Evolutionary conservation across 2,797 vertebrate species (phyloP).

Genomic region (Coracias cyanogaster): DNA sequence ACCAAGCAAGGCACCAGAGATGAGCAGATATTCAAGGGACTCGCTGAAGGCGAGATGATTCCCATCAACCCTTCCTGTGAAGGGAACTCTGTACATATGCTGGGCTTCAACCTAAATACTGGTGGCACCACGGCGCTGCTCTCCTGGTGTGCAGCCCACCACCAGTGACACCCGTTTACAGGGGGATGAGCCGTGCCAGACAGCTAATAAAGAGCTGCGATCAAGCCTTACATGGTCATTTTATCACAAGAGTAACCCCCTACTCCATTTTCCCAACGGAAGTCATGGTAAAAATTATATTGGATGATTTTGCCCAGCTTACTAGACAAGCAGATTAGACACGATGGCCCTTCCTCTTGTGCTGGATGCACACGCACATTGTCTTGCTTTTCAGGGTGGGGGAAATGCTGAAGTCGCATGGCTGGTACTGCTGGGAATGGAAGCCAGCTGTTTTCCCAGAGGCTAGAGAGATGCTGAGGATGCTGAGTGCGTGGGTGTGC

Average conservation of each 20-base stretch:
- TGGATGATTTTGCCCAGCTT: not conserved
- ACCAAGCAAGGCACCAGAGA: not conserved
- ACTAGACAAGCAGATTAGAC: not conserved
- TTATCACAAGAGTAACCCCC: not conserved
- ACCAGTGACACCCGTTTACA: not conserved
- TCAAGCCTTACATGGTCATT: not conserved
- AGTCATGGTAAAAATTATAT: not conserved
- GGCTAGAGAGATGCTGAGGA: not conserved
- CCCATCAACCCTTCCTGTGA: not conserved
- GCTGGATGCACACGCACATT: rapidly evolving
- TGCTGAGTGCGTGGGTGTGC: not conserved
- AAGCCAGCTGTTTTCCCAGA: constrained; percentile 1
- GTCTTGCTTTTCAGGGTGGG: not conserved
- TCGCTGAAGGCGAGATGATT: not conserved
- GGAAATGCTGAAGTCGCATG: not conserved
- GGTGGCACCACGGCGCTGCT: not conserved
- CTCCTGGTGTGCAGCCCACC: not conserved
- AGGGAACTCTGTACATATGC: not conserved
- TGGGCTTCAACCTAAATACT: not conserved
- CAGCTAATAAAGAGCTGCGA: not conserved
- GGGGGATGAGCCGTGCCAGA: not conserved
- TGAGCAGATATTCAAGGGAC: not conserved
- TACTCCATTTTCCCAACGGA: not conserved
- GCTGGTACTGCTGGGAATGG: not conserved
- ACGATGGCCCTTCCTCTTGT: rapidly evolving